Conservation (phyloP, 2,888 invertebrate genomes). For the Microctonus aethiopoides region DNA sequence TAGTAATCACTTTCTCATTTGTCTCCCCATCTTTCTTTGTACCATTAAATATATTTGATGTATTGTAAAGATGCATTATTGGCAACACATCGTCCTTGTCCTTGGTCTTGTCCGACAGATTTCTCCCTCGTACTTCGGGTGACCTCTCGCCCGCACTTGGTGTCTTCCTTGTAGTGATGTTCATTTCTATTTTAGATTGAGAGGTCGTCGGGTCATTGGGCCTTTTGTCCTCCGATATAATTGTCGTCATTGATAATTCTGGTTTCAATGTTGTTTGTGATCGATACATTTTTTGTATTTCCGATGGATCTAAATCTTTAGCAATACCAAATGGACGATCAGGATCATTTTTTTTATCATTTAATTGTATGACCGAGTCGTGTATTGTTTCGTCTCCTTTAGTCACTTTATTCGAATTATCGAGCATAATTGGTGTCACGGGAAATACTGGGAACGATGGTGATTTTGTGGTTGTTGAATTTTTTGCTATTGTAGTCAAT, state of each 20-base stretch:
- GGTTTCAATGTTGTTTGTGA: slow-evolving; percentile 45
- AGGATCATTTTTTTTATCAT: slow-evolving; percentile 23
- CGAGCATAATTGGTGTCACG: slow-evolving; percentile 50
- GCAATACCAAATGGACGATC: slow-evolving; percentile 46
- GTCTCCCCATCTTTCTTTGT: slow-evolving; percentile 41
- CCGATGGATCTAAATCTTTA: slow-evolving; percentile 58
- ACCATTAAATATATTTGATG: slow-evolving; percentile 61
- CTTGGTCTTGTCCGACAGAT: slow-evolving; percentile 57
- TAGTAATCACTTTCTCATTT: slow-evolving; percentile 48
- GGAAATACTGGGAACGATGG: slow-evolving; percentile 48
- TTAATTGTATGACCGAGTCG: slow-evolving; percentile 27
- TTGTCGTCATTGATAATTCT: slow-evolving; percentile 36
- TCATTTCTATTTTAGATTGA: slow-evolving; percentile 12
- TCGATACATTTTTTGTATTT: slow-evolving; percentile 61
- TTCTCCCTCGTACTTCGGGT: slow-evolving; percentile 58
- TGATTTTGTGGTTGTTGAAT: slow-evolving; percentile 33
- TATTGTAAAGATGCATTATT: slow-evolving; percentile 64
- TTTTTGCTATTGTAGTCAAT: slow-evolving; percentile 36
- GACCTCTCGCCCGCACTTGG: slow-evolving; percentile 50
- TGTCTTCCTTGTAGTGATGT: slow-evolving; percentile 31
- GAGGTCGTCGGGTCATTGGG: slow-evolving; percentile 15
- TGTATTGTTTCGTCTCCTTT: slow-evolving; percentile 13
- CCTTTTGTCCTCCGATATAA: slow-evolving; percentile 32
- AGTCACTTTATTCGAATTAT: slow-evolving; percentile 30
- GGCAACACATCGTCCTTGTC: slow-evolving; percentile 62